These are phyloP conservation scores for Cydia strobilella DNA, from an alignment of 1,140 invertebrate species.

Conservation along the genomic window DNA sequence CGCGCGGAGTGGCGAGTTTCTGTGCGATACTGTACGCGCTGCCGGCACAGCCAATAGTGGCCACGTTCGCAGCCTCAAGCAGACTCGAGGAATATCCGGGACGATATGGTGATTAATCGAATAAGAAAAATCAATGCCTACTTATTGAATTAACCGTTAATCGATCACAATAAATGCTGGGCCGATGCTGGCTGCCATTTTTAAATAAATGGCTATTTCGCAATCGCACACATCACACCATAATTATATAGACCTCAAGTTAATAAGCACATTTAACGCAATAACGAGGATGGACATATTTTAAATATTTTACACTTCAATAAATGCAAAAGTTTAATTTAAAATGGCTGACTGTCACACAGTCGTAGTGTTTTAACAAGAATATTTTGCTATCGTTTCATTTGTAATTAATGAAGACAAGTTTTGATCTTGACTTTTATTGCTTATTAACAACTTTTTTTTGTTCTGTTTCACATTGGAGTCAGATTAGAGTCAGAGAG, in stretches of 20 bases:
- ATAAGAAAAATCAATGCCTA: neutral
- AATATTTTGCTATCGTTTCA: too few relatives aligned
- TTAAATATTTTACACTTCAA: conserved; percentile 56
- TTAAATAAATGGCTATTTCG: conserved; percentile 3
- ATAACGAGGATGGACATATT: conserved; percentile 44
- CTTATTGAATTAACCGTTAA: neutral
- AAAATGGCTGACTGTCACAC: conserved; percentile 41
- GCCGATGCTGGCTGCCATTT: neutral
- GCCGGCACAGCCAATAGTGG: too few relatives aligned
- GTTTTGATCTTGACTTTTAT: too few relatives aligned
- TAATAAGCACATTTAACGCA: conserved; percentile 15
- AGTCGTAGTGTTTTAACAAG: too few relatives aligned
- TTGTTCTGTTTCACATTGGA: too few relatives aligned
- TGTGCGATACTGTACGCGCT: too few relatives aligned
- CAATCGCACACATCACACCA: neutral
- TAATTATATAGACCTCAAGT: conserved; percentile 24
- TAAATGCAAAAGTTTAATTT: conserved; percentile 55
- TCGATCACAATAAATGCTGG: neutral
- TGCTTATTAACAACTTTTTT: too few relatives aligned
- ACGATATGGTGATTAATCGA: neutral
- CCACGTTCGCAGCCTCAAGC: too few relatives aligned
- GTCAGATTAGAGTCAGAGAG: too few relatives aligned
- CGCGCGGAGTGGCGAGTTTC: too few relatives aligned
- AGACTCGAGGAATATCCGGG: too few relatives aligned
- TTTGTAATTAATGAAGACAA: too few relatives aligned